phyloP scores from a whole-genome alignment of 2,797 vertebrate genomes.

The Bryconaethiops microstoma region DNA sequence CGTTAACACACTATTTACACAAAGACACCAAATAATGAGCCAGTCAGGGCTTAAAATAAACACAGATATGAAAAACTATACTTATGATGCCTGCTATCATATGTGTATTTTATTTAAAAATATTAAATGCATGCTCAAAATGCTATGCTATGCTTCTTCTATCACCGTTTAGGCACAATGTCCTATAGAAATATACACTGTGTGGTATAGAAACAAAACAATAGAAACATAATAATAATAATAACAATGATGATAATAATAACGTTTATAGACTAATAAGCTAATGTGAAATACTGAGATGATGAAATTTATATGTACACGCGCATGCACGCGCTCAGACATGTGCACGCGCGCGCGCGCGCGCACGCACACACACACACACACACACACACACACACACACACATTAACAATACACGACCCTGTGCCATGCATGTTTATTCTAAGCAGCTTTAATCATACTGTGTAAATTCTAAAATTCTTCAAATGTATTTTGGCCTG shows the following conservation, averaged over 20 bases:
- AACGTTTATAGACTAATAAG: not conserved
- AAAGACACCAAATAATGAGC: not conserved
- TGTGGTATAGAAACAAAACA: too few relatives aligned
- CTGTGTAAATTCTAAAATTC: not conserved
- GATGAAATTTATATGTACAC: slow-evolving; percentile 14
- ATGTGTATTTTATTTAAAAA: not conserved
- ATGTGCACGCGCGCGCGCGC: not conserved
- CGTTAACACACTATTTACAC: not conserved
- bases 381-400: slow-evolving; percentile 33
- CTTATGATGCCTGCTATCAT: not conserved
- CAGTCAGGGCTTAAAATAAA: not conserved
- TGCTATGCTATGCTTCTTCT: too few relatives aligned
- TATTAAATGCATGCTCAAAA: not conserved
- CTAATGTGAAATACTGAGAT: slow-evolving; percentile 17
- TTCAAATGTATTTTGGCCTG: not conserved
- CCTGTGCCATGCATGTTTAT: not conserved
- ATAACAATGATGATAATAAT: too few relatives aligned
- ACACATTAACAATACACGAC: not conserved
- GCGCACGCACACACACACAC: slow-evolving; percentile 31
- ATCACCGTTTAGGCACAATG: not conserved
- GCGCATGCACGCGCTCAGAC: slow-evolving; percentile 2
- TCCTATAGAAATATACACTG: not conserved
- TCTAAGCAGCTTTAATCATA: not conserved
- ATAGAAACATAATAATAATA: too few relatives aligned
- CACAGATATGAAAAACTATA: too few relatives aligned